Evolutionary conservation across 2,113 vertebrate genomes (phyloP), one percentile per base, ranked within the genome.

Genomic region (Brachypodius melanocephalos): DNA sequence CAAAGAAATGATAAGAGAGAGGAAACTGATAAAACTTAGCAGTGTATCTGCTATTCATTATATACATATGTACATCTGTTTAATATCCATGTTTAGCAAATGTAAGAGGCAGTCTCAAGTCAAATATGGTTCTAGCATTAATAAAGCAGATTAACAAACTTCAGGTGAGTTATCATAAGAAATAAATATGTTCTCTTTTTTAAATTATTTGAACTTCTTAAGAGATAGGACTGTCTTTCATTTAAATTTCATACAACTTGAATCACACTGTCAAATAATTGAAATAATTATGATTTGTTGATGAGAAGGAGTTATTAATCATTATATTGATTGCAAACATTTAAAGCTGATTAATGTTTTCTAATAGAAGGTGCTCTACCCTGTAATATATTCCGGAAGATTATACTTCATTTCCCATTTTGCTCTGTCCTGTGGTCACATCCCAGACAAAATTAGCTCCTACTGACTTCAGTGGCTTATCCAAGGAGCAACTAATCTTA

Each of bases 401-500:
- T 61, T 54, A 66, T 73, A 88, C 29, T 78, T 90, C 25, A 73
- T 89, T 93, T 85, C 46, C 45, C 18, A 26, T 52, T 78, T 66
- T 86, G 63, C 87, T 97, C 83, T 26, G 69, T 96, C 81, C 68
- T 92, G 36, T 69, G 68, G 89, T 93, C 89, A 67, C 93, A 96
- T 69, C 93, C 81, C 90, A 96, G 96, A 89, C 96, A 96, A 98
- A 97, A 96, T 97, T 97, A 97, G 93, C 93, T 94, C 71, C 83
- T 95, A 93, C 94, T 85, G 89, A 93, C 89, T 94, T 87, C 80
- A 93, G 89, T 97, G 95, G 91, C 84, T 96, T 97, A 97, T 96
- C 94, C 65, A 62, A 94, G 75, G 74, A 97, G 85, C 79, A 88
- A 92, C 96, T 96, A 97, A 97, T 97, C 97, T 98, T 98, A 98